Conservation (phyloP, 2,797 vertebrate genomes). For the Xerus rutilus region DNA sequence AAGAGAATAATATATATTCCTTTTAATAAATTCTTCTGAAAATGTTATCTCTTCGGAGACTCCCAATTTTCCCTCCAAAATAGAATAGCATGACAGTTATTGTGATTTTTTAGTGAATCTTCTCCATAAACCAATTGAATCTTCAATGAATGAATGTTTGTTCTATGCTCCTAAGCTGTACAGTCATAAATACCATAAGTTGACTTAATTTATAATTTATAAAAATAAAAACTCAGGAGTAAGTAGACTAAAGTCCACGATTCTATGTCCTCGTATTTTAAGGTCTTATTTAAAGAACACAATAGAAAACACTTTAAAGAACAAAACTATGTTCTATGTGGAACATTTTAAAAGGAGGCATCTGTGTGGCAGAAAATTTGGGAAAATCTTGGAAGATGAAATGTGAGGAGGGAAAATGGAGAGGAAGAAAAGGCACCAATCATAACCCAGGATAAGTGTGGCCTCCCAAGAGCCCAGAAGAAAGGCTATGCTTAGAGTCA, state of each 20-base stretch:
- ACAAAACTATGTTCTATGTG: not conserved
- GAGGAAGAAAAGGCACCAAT: not conserved
- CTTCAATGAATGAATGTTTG: not conserved
- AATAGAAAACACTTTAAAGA: not conserved
- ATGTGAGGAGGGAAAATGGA: not conserved
- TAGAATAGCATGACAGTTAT: not conserved
- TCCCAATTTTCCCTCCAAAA: not conserved
- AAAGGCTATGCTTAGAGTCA: not conserved
- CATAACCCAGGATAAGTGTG: not conserved
- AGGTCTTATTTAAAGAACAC: not conserved
- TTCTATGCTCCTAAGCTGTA: not conserved
- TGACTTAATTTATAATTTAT: not conserved
- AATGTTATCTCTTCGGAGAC: not conserved
- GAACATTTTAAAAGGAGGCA: not conserved
- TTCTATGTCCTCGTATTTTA: not conserved
- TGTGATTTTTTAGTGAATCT: not conserved
- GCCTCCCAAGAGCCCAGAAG: not conserved
- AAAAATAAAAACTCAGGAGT: not conserved
- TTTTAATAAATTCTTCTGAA: slow-evolving; percentile 31
- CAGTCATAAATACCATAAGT: not conserved
- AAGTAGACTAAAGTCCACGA: not conserved
- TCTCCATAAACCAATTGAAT: not conserved
- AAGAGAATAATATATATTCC: not conserved
- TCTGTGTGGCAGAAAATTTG: not conserved
- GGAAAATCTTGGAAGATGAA: not conserved